A percentile compares a stretch with the other conserved stretches of the same genome.
phyloP scores from a whole-genome alignment of 2,888 invertebrate species.

The Trichopoda pennipes region DNA sequence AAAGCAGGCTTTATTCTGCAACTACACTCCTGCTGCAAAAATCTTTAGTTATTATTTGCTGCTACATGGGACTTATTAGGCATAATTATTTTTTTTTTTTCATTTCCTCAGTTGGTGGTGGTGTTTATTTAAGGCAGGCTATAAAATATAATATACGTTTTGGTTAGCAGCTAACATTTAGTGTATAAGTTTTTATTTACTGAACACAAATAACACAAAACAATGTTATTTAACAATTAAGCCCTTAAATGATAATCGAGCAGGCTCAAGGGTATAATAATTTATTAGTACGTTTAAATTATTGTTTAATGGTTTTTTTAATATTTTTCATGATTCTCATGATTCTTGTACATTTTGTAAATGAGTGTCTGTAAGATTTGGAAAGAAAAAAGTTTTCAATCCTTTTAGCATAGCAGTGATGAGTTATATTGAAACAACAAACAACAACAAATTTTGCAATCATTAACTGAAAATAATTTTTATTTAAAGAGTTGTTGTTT shows the following conservation, averaged over 20 bases:
- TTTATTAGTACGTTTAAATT: conserved; percentile 73
- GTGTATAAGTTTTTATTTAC: neutral
- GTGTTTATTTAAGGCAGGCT: neutral
- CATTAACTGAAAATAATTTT: too few relatives aligned
- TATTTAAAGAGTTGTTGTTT: too few relatives aligned
- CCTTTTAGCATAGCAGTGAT: neutral
- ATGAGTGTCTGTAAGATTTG: conserved; percentile 12
- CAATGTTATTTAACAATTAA: conserved; percentile 67
- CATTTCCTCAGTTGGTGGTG: neutral
- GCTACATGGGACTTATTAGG: conserved; percentile 45
- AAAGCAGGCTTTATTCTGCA: conserved; percentile 32
- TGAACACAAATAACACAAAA: neutral
- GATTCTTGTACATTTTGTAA: neutral
- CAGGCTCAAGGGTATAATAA: conserved; percentile 79
- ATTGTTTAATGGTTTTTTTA: conserved; percentile 63
- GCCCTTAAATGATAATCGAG: conserved; percentile 78
- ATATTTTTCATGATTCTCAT: conserved; percentile 41
- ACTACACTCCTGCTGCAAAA: conserved; percentile 20
- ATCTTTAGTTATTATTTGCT: conserved; percentile 21
- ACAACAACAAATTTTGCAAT: conserved; percentile 3
- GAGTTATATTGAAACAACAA: neutral
- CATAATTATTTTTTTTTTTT: conserved; percentile 23
- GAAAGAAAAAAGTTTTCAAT: neutral
- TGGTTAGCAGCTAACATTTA: too few relatives aligned
- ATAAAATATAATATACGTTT: neutral